phyloP scores from a whole-genome alignment of 1,140 invertebrate species.

The Cydia strobilella region DNA sequence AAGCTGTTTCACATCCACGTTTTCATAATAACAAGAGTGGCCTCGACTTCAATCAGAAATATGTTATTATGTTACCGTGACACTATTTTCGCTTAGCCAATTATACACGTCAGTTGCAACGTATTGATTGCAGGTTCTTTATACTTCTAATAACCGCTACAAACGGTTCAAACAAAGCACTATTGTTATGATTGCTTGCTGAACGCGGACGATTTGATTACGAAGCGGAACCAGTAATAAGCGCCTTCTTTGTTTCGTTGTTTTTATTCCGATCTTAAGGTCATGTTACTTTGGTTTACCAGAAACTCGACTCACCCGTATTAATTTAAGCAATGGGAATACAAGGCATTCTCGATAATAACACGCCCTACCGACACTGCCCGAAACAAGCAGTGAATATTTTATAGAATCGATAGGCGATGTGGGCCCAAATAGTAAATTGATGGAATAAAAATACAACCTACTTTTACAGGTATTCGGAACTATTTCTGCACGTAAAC shows the following conservation, averaged over 20 bases:
- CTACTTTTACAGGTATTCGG: neutral
- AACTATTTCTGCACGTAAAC: neutral
- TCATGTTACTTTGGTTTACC: neutral
- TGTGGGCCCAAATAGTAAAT: constrained; percentile 34
- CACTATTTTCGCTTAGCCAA: constrained; percentile 3
- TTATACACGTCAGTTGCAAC: constrained; percentile 8
- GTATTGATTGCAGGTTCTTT: neutral
- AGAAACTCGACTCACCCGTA: neutral
- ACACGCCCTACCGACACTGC: constrained; percentile 35
- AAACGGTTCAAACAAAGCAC: constrained; percentile 16
- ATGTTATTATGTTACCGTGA: constrained; percentile 3
- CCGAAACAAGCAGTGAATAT: constrained; percentile 44
- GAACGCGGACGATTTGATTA: neutral
- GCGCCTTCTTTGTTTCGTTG: neutral
- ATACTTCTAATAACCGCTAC: neutral
- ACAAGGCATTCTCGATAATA: constrained; percentile 10
- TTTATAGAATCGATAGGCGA: constrained; percentile 47
- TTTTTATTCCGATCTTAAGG: neutral
- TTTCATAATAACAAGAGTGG: neutral
- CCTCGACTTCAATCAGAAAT: neutral
- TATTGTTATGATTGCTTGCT: neutral
- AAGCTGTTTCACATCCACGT: neutral
- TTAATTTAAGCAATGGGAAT: neutral
- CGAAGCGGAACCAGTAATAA: neutral
- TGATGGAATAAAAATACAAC: constrained; percentile 42